Evolutionary conservation across 1,140 invertebrate genomes (phyloP).

Genomic region (Drosophila watanabei): DNA sequence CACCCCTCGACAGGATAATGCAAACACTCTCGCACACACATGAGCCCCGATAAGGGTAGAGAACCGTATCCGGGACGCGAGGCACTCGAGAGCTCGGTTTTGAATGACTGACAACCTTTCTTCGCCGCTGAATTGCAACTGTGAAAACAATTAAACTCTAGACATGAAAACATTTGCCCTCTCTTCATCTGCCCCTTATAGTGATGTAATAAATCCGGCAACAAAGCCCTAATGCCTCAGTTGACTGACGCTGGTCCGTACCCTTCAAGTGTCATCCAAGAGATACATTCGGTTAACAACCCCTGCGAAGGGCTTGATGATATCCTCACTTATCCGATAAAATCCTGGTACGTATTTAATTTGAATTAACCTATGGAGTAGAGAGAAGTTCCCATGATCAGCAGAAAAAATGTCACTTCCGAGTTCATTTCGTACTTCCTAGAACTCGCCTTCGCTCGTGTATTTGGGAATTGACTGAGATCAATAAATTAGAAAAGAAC

Average conservation of each 20-base stretch:
- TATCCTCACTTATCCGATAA: conserved; percentile 62
- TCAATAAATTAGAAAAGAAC: conserved; percentile 51
- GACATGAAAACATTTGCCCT: conserved; percentile 75
- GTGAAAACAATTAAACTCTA: conserved; percentile 80
- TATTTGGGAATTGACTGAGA: conserved; percentile 19
- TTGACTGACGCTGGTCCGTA: conserved; percentile 51
- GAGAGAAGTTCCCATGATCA: conserved; percentile 60
- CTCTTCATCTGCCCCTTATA: conserved; percentile 33
- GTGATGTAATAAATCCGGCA: conserved; percentile 73
- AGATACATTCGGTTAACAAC: conserved; percentile 36
- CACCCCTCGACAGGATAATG: conserved; percentile 62
- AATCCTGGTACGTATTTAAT: conserved; percentile 66
- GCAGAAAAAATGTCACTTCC: conserved; percentile 58
- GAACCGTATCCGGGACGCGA: conserved; percentile 43
- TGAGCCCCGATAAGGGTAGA: conserved; percentile 63
- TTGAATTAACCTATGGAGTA: conserved; percentile 38
- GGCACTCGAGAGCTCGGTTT: conserved; percentile 67
- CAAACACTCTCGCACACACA: conserved; percentile 62
- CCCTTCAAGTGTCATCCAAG: conserved; percentile 62
- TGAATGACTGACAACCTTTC: conserved; percentile 66
- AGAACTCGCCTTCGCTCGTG: conserved; percentile 47
- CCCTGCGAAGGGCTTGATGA: conserved; percentile 33
- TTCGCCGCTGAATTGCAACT: conserved; percentile 65
- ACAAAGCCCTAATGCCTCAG: conserved; percentile 66
- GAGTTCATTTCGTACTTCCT: conserved; percentile 59